These are phyloP conservation scores for Scelioninae gen. 1 DNA, from an alignment of 2,888 invertebrate genomes.

Conservation along the genomic window DNA sequence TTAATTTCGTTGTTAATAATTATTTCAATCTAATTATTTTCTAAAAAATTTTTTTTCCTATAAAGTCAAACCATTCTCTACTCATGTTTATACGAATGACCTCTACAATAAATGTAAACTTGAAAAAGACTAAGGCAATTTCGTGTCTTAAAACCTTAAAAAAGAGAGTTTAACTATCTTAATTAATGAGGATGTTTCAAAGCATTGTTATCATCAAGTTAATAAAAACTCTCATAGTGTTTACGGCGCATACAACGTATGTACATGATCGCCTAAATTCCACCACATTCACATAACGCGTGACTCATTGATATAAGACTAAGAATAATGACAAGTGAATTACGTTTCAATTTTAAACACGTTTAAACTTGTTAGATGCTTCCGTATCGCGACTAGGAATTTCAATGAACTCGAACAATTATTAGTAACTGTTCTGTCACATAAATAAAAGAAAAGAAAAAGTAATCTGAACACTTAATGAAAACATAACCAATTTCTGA, in stretches of 20 bases:
- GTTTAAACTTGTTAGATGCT: slow-evolving; percentile 57
- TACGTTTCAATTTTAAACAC: slow-evolving; percentile 65
- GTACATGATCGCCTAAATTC: slow-evolving; percentile 62
- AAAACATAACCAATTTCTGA: background rate
- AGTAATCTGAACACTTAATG: too few relatives aligned
- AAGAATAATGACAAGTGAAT: slow-evolving; percentile 63
- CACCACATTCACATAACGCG: slow-evolving; percentile 43
- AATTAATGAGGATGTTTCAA: slow-evolving; percentile 66
- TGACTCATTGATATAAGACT: slow-evolving; percentile 64
- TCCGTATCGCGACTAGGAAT: slow-evolving; percentile 51
- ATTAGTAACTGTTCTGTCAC: background rate
- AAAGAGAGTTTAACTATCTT: slow-evolving; percentile 52
- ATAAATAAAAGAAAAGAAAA: background rate
- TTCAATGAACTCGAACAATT: slow-evolving; percentile 33
- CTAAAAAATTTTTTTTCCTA: background rate
- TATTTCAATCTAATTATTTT: too few relatives aligned
- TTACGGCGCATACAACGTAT: slow-evolving; percentile 45
- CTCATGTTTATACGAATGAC: too few relatives aligned
- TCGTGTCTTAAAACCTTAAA: slow-evolving; percentile 43
- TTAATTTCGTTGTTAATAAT: too few relatives aligned
- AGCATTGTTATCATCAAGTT: slow-evolving; percentile 59
- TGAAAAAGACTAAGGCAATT: slow-evolving; percentile 6
- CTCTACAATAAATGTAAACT: too few relatives aligned
- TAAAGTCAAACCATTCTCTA: background rate
- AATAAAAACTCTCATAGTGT: slow-evolving; percentile 65